Evolutionary conservation across 2,113 vertebrate species (phyloP).

Genomic region (Fukomys damarensis): DNA sequence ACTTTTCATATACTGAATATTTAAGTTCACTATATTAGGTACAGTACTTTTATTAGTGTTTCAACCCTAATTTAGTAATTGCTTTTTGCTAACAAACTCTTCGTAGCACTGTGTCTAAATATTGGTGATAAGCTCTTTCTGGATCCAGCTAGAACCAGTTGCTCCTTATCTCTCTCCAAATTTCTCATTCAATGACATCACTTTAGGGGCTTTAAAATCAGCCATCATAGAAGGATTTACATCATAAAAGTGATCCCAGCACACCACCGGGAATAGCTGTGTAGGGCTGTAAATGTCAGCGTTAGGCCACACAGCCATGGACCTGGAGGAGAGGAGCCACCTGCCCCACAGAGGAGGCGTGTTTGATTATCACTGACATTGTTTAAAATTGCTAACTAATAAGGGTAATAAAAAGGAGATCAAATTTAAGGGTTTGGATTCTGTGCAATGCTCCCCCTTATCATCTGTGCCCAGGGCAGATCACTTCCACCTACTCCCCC

Average conservation of each 20-base stretch:
- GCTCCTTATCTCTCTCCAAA: neutral
- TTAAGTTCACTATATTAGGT: slow-evolving; percentile 14
- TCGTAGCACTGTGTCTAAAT: neutral
- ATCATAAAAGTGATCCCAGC: neutral
- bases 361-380: neutral
- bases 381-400: neutral
- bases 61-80: neutral
- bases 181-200: neutral
- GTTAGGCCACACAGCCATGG: neutral
- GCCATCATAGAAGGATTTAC: neutral
- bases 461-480: neutral
- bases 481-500: neutral
- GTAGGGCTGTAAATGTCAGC: neutral
- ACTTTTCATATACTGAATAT: neutral
- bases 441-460: neutral
- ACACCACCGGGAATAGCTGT: neutral
- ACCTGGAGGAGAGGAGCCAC: neutral
- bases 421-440: neutral
- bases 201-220: neutral
- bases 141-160: neutral
- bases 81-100: slow-evolving; percentile 17
- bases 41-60: neutral
- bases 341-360: neutral
- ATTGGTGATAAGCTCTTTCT: neutral
- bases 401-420: neutral